A percentile compares a stretch with the other conserved stretches of the same genome.
These are phyloP conservation scores for Hypena proboscidalis DNA, from an alignment of 2,888 invertebrate genomes.

Conservation along the genomic window DNA sequence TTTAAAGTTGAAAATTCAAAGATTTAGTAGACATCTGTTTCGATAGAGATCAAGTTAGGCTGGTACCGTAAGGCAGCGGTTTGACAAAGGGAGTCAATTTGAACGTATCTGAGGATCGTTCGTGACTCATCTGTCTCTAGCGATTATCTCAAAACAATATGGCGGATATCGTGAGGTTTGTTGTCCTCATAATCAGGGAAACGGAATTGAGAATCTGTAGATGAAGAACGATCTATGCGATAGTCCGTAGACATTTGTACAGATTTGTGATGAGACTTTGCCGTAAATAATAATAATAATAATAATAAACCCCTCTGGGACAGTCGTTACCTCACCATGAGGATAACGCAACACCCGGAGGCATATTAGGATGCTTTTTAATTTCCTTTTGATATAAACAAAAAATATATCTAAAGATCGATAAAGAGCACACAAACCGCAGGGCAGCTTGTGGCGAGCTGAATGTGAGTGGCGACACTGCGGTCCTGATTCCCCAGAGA, in stretches of 20 bases:
- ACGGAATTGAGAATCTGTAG: slow-evolving; percentile 32
- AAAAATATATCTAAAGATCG: too few relatives aligned
- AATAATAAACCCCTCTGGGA: too few relatives aligned
- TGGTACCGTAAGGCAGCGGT: slow-evolving; percentile 50
- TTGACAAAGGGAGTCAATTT: slow-evolving; percentile 77
- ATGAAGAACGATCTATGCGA: slow-evolving; percentile 14
- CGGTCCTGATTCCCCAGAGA: too few relatives aligned
- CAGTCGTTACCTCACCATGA: too few relatives aligned
- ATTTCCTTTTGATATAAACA: too few relatives aligned
- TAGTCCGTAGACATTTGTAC: neutral
- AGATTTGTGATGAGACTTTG: too few relatives aligned
- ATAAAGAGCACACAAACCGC: too few relatives aligned
- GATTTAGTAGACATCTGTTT: slow-evolving; percentile 18
- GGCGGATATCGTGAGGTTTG: slow-evolving; percentile 46
- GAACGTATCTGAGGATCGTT: slow-evolving; percentile 70
- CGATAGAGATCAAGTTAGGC: slow-evolving; percentile 39
- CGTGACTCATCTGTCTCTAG: slow-evolving; percentile 75
- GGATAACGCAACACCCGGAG: too few relatives aligned
- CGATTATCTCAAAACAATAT: slow-evolving; percentile 70
- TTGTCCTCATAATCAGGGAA: slow-evolving; percentile 33
- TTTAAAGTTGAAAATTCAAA: slow-evolving; percentile 22
- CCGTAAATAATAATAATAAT: too few relatives aligned
- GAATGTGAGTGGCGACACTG: too few relatives aligned
- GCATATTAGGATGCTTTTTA: too few relatives aligned
- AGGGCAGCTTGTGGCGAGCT: too few relatives aligned